Conservation (phyloP, 1,140 invertebrate genomes). For the Penaeus vannamei region DNA sequence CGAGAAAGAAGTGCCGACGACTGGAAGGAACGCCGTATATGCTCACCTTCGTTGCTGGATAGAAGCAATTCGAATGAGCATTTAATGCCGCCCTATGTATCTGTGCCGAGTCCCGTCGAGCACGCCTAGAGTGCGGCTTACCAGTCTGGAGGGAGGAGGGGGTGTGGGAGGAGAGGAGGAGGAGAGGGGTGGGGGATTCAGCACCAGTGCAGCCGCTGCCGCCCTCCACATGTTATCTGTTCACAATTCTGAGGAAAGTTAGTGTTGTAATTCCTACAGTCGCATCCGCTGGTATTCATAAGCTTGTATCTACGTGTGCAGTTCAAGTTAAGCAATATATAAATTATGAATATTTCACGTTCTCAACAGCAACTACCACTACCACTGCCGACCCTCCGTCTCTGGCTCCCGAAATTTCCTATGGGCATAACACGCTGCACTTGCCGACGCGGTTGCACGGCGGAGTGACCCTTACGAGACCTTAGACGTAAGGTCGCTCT, state of each 20-base stretch:
- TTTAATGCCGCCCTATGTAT: constrained; percentile 39
- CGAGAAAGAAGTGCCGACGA: too few species aligned
- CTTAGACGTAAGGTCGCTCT: not conserved
- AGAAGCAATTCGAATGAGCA: not conserved
- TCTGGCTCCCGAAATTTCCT: constrained; percentile 60
- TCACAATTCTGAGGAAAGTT: too few species aligned
- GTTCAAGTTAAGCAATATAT: too few species aligned
- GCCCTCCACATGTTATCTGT: too few species aligned
- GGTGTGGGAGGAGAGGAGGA: not conserved
- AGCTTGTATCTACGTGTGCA: too few species aligned
- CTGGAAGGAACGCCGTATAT: too few species aligned
- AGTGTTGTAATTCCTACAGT: too few species aligned
- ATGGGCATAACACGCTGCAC: constrained; percentile 42
- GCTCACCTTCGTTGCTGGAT: too few species aligned
- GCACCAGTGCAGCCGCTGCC: not conserved
- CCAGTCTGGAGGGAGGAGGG: not conserved
- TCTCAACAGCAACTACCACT: not conserved
- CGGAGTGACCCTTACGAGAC: not conserved
- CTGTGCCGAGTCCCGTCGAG: not conserved
- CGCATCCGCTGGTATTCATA: too few species aligned
- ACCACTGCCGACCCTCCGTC: constrained; percentile 51
- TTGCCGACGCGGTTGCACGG: not conserved
- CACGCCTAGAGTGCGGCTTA: constrained; percentile 14
- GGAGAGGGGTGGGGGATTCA: not conserved
- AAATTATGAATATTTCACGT: too few species aligned